Evolutionary conservation across 64 coral and sea anemone genomes (phyloP).

Genomic region (Stylophora pistillata): DNA sequence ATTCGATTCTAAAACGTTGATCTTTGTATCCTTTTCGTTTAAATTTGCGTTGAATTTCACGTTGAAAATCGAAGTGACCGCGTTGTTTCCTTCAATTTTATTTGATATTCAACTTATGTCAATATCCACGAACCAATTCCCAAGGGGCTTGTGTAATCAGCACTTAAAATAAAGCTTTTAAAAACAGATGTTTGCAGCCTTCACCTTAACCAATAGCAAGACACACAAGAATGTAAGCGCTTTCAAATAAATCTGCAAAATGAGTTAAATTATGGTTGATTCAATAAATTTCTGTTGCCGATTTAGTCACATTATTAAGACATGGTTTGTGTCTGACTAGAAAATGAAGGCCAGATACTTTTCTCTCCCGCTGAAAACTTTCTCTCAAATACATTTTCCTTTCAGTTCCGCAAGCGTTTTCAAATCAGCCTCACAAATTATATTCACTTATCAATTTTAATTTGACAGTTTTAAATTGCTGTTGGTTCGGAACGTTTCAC

Average conservation of each 20-base stretch:
- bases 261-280: neutral
- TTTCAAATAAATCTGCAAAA: neutral
- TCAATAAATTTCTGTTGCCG: too few relatives aligned
- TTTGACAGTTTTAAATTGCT: conserved; percentile 41
- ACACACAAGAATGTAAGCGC: neutral
- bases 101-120: neutral
- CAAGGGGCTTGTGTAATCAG: neutral
- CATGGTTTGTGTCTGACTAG: neutral
- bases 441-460: conserved; percentile 48
- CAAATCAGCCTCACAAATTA: conserved; percentile 20
- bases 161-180: conserved; percentile 2
- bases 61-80: neutral
- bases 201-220: neutral
- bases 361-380: neutral
- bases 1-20: neutral
- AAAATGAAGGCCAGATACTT: neutral
- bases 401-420: neutral
- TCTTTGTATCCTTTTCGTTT: neutral
- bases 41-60: neutral
- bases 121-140: neutral
- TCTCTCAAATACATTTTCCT: neutral
- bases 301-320: too few relatives aligned
- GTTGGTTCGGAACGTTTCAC: conserved; percentile 34
- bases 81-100: neutral
- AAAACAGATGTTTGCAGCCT: neutral